These are phyloP conservation scores for Pipistrellus pygmaeus DNA, from an alignment of 2,797 vertebrate species.

Conservation along the genomic window DNA sequence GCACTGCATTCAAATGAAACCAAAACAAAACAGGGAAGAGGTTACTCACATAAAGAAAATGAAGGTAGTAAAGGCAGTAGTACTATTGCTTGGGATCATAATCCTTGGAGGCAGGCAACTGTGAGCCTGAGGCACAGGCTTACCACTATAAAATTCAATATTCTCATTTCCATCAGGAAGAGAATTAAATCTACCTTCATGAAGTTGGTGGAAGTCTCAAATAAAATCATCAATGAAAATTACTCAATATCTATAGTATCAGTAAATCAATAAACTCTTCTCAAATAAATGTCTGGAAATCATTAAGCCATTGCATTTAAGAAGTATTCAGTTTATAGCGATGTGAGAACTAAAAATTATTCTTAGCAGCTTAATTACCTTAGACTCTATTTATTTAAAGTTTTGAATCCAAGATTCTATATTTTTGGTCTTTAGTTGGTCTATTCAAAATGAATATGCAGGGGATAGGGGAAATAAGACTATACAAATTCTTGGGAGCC, in stretches of 20 bases:
- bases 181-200: background rate
- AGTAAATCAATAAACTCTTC: background rate
- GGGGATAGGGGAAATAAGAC: background rate
- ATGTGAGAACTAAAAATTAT: conserved; percentile 25
- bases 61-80: accelerated
- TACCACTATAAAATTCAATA: background rate
- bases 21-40: background rate
- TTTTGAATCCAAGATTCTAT: background rate
- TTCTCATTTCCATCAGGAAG: background rate
- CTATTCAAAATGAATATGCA: background rate
- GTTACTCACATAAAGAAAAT: background rate
- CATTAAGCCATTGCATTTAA: background rate
- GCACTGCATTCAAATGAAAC: conserved; percentile 76
- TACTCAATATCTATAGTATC: background rate
- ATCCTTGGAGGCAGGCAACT: background rate
- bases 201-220: background rate
- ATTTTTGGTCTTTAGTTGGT: background rate
- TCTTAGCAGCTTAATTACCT: background rate
- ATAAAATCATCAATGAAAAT: background rate
- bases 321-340: background rate
- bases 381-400: background rate
- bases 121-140: background rate
- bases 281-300: background rate
- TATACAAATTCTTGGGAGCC: background rate
- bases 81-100: background rate